These are phyloP conservation scores for Thermophis baileyi DNA, from an alignment of 2,113 vertebrate genomes.

Conservation along the genomic window DNA sequence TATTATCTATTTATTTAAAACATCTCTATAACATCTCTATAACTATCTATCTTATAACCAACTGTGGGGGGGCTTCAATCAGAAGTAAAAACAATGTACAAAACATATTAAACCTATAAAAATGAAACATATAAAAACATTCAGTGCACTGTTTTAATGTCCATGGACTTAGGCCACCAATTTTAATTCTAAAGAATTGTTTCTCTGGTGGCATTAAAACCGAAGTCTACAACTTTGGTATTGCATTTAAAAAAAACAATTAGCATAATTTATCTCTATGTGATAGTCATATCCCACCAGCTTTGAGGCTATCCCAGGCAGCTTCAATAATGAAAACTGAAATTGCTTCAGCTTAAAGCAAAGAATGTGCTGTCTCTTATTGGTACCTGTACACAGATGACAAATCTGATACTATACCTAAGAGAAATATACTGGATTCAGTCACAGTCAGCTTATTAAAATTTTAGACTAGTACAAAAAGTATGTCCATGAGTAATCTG, in stretches of 20 bases:
- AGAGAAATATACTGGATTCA: slow-evolving; percentile 1
- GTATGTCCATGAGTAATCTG: neutral
- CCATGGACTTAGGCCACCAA: neutral
- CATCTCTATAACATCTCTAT: neutral
- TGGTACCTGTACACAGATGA: slow-evolving; percentile 6
- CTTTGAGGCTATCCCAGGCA: neutral
- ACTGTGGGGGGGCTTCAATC: neutral
- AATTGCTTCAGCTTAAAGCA: neutral
- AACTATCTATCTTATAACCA: neutral
- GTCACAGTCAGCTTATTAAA: neutral
- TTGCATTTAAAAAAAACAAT: neutral
- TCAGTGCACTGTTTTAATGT: neutral
- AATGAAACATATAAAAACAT: neutral
- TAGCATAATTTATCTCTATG: neutral
- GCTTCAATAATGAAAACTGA: slow-evolving; percentile 1
- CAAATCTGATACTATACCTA: slow-evolving; percentile 11
- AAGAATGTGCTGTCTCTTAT: neutral
- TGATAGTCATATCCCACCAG: neutral
- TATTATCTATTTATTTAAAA: neutral
- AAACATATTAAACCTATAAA: neutral
- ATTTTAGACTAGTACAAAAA: neutral
- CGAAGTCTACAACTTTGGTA: neutral
- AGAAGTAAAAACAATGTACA: neutral
- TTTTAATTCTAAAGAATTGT: neutral
- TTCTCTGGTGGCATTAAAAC: neutral